phyloP scores from a whole-genome alignment of 2,797 vertebrate species.

The Kryptolebias ocellatus region DNA sequence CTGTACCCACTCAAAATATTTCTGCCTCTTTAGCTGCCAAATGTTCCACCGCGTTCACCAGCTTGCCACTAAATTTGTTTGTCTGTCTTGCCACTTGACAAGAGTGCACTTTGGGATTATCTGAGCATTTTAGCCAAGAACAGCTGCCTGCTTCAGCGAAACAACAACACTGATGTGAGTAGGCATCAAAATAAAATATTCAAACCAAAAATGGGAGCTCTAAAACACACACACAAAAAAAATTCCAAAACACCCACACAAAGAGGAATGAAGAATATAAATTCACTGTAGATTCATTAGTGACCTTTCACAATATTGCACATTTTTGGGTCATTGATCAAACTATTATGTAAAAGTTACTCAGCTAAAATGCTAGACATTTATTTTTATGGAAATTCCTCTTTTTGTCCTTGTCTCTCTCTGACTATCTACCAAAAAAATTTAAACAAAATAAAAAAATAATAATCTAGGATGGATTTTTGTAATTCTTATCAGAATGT shows the following conservation, averaged over 20 bases:
- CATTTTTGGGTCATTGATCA: neutral
- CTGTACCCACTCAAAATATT: slow-evolving; percentile 12
- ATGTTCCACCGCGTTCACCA: neutral
- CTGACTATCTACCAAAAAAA: too few species aligned
- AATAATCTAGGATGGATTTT: too few species aligned
- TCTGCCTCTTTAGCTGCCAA: slow-evolving; percentile 21
- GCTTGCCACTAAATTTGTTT: slow-evolving; percentile 6
- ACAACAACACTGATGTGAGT: neutral
- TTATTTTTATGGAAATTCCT: too few species aligned
- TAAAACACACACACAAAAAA: neutral
- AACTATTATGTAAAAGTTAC: too few species aligned
- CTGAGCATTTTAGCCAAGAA: slow-evolving; percentile 4
- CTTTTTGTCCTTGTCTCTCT: too few species aligned
- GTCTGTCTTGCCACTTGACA: slow-evolving; percentile 2
- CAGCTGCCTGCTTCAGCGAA: slow-evolving; percentile 6
- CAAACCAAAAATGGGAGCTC: neutral
- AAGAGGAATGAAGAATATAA: neutral
- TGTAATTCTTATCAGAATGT: too few species aligned
- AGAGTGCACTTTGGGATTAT: slow-evolving; percentile 2
- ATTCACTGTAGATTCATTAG: too few species aligned
- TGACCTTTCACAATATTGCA: neutral
- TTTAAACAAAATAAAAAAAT: too few species aligned
- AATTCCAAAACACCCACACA: neutral
- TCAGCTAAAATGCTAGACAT: too few species aligned
- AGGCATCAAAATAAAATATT: neutral